These are phyloP conservation scores for Chelonoidis abingdonii DNA, from an alignment of 2,113 vertebrate species.

Conservation along the genomic window DNA sequence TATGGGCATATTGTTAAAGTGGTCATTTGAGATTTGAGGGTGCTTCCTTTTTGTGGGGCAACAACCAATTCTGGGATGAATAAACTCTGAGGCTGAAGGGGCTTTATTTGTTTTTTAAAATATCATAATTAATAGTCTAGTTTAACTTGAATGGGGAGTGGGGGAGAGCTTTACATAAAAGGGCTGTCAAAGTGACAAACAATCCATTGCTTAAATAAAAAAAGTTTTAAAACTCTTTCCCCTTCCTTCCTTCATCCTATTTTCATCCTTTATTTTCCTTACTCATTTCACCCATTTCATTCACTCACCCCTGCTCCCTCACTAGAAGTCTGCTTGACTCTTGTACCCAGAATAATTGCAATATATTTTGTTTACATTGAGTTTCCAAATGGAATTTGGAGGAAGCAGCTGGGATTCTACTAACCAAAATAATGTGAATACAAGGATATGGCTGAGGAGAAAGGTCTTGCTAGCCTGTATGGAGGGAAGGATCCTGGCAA, in stretches of 20 bases:
- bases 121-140: background rate
- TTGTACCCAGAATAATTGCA: background rate
- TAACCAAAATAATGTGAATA: background rate
- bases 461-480: background rate
- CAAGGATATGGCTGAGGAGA: background rate
- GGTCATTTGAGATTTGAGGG: background rate
- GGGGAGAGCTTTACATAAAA: background rate
- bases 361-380: background rate
- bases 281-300: fast-evolving
- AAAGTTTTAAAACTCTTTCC: background rate
- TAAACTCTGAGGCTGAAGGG: background rate
- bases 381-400: background rate
- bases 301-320: background rate
- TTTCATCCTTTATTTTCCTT: background rate
- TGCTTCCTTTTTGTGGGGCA: background rate
- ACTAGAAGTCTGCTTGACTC: background rate
- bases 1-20: background rate
- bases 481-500: background rate
- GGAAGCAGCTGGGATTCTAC: background rate
- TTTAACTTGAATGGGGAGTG: background rate
- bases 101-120: background rate
- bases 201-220: background rate
- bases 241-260: background rate
- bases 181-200: background rate
- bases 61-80: background rate